Evolutionary conservation across 2,797 vertebrate species (phyloP).

Genomic region (Notolabrus celidotus): DNA sequence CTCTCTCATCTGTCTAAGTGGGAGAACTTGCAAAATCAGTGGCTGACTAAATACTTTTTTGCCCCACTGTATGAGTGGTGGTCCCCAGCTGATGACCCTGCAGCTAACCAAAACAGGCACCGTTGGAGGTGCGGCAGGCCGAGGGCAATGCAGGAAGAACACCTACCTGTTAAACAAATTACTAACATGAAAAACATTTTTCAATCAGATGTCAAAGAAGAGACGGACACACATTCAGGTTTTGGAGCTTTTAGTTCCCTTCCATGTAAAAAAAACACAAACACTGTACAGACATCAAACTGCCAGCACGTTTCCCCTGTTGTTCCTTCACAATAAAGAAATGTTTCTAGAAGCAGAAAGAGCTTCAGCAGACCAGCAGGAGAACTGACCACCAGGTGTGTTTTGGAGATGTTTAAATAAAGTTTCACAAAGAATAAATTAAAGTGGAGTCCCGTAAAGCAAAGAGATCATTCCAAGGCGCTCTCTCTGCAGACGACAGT

Average conservation of each 20-base stretch:
- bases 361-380: constrained; percentile 21
- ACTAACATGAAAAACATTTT: neutral
- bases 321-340: constrained; percentile 44
- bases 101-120: too few species aligned
- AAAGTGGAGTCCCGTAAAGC: constrained; percentile 51
- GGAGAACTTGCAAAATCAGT: too few species aligned
- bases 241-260: neutral
- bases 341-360: constrained; percentile 32
- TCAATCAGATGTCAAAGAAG: neutral
- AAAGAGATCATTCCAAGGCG: constrained; percentile 34
- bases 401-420: constrained; percentile 70
- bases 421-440: constrained; percentile 70
- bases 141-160: neutral
- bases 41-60: too few species aligned
- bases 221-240: neutral
- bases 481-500: constrained; percentile 22
- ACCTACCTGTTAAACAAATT: neutral
- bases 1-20: too few species aligned
- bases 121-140: too few species aligned
- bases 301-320: constrained; percentile 25
- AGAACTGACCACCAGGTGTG: constrained; percentile 35
- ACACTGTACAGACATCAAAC: constrained; percentile 57
- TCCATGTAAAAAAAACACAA: constrained; percentile 34
- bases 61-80: too few species aligned
- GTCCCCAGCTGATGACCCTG: too few species aligned